Conservation (phyloP, 2,888 invertebrate genomes). For the Eilema depressum region DNA sequence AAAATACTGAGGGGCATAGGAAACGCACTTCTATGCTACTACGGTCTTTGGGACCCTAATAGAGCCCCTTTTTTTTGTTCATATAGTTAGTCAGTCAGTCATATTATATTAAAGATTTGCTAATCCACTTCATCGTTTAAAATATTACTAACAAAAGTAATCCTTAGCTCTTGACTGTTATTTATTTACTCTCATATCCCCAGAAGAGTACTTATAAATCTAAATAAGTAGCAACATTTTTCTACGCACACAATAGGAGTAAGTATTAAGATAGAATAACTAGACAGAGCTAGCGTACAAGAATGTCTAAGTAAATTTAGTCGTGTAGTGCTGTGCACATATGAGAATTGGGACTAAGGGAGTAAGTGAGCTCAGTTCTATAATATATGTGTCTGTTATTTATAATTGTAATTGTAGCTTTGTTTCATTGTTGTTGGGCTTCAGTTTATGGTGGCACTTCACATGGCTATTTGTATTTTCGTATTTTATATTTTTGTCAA, state of each 20-base stretch:
- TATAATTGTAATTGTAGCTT: constrained; percentile 18
- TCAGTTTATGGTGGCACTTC: too few species aligned
- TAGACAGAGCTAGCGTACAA: background rate
- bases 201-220: background rate
- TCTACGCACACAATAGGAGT: background rate
- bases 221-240: background rate
- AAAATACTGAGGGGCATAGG: too few species aligned
- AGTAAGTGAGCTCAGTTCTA: constrained; percentile 10
- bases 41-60: too few species aligned
- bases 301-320: constrained; percentile 20
- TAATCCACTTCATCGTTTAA: too few species aligned
- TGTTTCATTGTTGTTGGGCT: constrained; percentile 3
- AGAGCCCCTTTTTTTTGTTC: too few species aligned
- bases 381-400: constrained; percentile 12
- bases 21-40: too few species aligned
- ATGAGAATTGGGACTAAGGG: constrained; percentile 26
- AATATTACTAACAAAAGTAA: too few species aligned
- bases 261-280: constrained; percentile 5
- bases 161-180: background rate
- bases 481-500: too few species aligned
- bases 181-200: background rate
- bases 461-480: too few species aligned
- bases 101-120: too few species aligned
- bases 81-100: too few species aligned
- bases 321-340: constrained; percentile 14